Percentiles rank a stretch among this genome's conserved stretches.
Evolutionary conservation across 2,113 vertebrate species (phyloP).

Genomic region (Sturnira hondurensis): DNA sequence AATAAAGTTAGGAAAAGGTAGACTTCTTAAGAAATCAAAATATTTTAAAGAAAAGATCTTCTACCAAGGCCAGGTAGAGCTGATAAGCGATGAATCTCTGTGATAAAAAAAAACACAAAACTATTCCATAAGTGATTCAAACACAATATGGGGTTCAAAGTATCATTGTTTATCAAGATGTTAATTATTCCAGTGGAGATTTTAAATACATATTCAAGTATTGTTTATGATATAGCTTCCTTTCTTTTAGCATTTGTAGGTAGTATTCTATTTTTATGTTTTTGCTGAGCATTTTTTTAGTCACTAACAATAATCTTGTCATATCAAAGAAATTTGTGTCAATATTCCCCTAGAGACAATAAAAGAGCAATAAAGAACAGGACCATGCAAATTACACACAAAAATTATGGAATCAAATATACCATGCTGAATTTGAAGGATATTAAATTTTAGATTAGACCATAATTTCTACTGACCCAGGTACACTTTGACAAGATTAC

Average conservation of each 20-base stretch:
- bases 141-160: background rate
- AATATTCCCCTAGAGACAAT: background rate
- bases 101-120: background rate
- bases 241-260: background rate
- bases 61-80: background rate
- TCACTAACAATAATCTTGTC: conserved; percentile 11
- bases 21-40: conserved; percentile 1
- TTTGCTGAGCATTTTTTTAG: conserved; percentile 35
- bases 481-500: background rate
- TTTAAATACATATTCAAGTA: background rate
- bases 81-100: background rate
- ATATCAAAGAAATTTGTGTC: background rate
- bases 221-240: background rate
- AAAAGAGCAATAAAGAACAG: background rate
- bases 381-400: background rate
- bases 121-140: background rate
- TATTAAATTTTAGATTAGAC: background rate
- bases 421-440: background rate
- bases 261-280: conserved; percentile 9
- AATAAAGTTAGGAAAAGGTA: background rate
- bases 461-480: background rate
- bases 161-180: background rate
- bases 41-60: conserved; percentile 6
- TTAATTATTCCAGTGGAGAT: background rate
- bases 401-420: background rate